Conservation (phyloP, 2,113 vertebrate genomes). For the Muntiacus reevesi region DNA sequence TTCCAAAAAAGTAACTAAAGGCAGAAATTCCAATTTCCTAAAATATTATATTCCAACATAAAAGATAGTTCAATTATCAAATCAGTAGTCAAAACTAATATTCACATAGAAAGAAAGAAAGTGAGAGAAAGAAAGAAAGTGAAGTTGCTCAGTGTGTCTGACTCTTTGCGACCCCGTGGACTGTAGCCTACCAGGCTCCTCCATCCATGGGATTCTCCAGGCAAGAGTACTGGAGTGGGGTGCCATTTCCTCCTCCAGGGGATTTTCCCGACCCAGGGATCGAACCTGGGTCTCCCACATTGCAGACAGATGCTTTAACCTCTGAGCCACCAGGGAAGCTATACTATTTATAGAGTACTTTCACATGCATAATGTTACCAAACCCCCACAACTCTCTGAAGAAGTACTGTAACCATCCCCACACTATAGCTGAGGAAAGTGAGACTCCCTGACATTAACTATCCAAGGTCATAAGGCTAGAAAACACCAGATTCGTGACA, state of each 20-base stretch:
- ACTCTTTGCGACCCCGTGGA: too few relatives aligned
- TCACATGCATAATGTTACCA: background rate
- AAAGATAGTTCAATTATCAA: background rate
- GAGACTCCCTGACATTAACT: background rate
- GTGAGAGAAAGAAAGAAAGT: too few relatives aligned
- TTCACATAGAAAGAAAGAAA: background rate
- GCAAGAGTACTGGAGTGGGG: too few relatives aligned
- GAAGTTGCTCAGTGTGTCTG: too few relatives aligned
- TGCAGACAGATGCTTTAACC: too few relatives aligned
- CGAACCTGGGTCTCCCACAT: too few relatives aligned
- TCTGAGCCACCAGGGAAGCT: too few relatives aligned
- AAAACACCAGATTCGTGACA: background rate
- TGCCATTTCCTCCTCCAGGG: too few relatives aligned
- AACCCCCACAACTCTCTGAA: background rate
- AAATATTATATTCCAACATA: background rate
- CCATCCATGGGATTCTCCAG: too few relatives aligned
- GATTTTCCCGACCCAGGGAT: too few relatives aligned
- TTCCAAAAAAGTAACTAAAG: slow-evolving; percentile 11
- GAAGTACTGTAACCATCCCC: background rate
- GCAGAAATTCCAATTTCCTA: slow-evolving; percentile 5
- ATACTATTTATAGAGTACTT: background rate
- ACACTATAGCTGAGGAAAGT: background rate
- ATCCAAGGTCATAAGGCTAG: background rate
- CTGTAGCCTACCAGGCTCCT: too few relatives aligned
- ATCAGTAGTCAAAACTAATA: background rate